These are phyloP conservation scores for Crocallis elinguaria DNA, from an alignment of 2,888 invertebrate genomes.

Conservation along the genomic window DNA sequence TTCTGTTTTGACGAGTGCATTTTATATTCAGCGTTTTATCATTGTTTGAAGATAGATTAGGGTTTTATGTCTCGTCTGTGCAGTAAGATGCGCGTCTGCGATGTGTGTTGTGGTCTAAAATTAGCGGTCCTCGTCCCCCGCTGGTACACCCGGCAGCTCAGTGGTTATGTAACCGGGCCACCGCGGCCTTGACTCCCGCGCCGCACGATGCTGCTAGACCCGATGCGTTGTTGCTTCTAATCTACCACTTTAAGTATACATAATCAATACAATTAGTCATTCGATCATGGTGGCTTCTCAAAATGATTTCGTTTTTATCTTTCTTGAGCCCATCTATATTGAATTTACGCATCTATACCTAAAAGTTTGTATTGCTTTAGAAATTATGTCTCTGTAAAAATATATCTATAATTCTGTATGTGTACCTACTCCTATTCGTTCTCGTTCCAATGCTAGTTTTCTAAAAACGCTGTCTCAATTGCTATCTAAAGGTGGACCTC, in stretches of 20 bases:
- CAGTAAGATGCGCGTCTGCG: conserved; percentile 51
- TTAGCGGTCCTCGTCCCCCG: conserved; percentile 73
- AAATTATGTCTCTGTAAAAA: neutral
- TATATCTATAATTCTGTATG: neutral
- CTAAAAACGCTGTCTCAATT: neutral
- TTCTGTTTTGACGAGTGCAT: conserved; percentile 17
- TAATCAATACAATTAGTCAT: conserved; percentile 10
- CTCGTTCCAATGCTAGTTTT: neutral
- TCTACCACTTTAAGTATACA: conserved; percentile 11
- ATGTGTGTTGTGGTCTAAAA: conserved; percentile 74
- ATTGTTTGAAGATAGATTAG: neutral
- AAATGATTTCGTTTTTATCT: neutral
- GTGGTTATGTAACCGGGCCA: conserved; percentile 76
- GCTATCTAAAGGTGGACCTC: neutral
- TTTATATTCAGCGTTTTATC: conserved; percentile 13
- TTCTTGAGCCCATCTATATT: neutral
- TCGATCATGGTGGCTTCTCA: neutral
- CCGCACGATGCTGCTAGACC: conserved; percentile 59
- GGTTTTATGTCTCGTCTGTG: conserved; percentile 24
- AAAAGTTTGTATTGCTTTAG: neutral
- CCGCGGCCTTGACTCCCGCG: conserved; percentile 83
- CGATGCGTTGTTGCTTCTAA: conserved; percentile 17
- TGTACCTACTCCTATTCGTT: neutral
- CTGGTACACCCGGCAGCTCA: conserved; percentile 42
- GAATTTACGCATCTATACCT: neutral